Evolutionary conservation across 2,797 vertebrate species (phyloP), one percentile per base, ranked within the genome.

Genomic region (Gallinago solitaria): DNA sequence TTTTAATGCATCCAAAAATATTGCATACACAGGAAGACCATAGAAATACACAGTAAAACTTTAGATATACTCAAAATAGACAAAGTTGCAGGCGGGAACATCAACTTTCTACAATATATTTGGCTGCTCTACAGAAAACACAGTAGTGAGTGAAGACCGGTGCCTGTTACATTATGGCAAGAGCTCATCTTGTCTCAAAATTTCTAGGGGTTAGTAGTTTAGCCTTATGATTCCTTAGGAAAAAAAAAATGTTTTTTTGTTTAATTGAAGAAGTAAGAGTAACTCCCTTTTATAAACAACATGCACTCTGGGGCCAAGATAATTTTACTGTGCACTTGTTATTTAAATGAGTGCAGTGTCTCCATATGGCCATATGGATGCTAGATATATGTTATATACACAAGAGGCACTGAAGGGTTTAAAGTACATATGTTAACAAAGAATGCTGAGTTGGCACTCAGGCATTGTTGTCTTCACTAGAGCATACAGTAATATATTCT

Each of bases 381-480:
- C 53, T 74, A 82, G 91, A 82, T 95, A 77, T 82, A 96, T 27
- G 45, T 68, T 90, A 27, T 18, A 60, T 90, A 94, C 94, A 96
- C 95, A 64, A 91, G 90, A 78, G 96, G 78, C 86, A 90, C 9
- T 65, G 90, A 77, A 90, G 81, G 53, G 83, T 95, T 96, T 95
- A 92, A 95, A 90, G 78, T 84, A 90, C 94, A 93, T 94, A 94
- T 89, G 91, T 92, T 97, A 94, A 84, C 64, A 87, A 91, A 93
- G 33, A 96, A 89, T 68, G 90, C 86, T 95, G 93, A 93, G 60
- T 2, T 90, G 87, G 85, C 67, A 59, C 16, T 45, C 51, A 32
- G 54, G 59, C 63, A 56, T 30, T 54, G 61, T 79, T 91, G 83
- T 37, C 83, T 73, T n/a, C 33, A 54, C 77, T 81, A 16, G 1